These are phyloP conservation scores for Chiroxiphia lanceolata DNA, from an alignment of 2,797 vertebrate genomes.

Conservation along the genomic window DNA sequence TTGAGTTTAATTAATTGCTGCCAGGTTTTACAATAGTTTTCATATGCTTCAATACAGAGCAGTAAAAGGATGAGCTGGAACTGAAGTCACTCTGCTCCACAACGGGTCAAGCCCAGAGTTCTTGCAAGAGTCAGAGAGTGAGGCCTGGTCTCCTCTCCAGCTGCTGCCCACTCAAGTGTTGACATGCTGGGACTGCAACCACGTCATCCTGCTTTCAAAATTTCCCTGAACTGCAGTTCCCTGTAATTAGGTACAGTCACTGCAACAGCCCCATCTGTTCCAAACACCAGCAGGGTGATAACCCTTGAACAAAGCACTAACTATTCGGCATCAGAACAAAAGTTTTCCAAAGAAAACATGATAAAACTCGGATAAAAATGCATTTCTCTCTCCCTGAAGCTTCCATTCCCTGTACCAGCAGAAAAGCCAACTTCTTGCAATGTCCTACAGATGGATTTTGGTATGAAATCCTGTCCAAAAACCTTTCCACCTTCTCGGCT, in stretches of 20 bases:
- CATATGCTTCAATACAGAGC: background rate
- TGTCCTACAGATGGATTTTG: background rate
- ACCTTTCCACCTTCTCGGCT: background rate
- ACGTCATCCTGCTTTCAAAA: background rate
- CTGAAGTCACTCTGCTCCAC: background rate
- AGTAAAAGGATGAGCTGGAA: background rate
- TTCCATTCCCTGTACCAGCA: background rate
- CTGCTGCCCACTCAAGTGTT: background rate
- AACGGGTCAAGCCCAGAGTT: background rate
- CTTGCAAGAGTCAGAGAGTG: background rate
- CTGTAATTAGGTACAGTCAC: background rate
- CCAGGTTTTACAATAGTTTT: background rate
- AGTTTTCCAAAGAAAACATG: background rate
- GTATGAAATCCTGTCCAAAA: background rate
- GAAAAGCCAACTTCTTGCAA: background rate
- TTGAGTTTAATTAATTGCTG: background rate
- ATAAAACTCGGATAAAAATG: background rate
- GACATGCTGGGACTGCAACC: background rate
- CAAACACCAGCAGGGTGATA: background rate
- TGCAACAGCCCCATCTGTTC: background rate
- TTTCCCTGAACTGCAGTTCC: background rate
- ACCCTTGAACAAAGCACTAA: background rate
- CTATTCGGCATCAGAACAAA: background rate
- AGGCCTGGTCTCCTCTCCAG: background rate
- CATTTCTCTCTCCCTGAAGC: background rate